A percentile compares a stretch with the other conserved stretches of the same genome.
Conservation (phyloP, 1,140 invertebrate species). For the Brachionus angularis region DNA sequence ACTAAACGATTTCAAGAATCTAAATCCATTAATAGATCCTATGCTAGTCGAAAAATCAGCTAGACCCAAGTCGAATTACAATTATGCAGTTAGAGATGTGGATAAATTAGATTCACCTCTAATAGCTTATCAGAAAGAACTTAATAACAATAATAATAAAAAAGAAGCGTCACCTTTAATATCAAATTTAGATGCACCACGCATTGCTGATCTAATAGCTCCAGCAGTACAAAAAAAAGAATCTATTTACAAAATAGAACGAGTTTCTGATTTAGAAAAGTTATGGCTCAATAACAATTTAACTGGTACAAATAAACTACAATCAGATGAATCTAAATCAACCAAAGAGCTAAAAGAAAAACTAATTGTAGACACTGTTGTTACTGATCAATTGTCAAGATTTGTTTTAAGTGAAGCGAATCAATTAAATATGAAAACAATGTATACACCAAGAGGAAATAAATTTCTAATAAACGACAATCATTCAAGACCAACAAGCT, state of each 20-base stretch:
- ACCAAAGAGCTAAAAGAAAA: conserved; percentile 18
- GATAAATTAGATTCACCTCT: not conserved
- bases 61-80: conserved; percentile 7
- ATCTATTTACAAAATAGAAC: not conserved
- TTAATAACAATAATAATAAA: not conserved
- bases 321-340: not conserved
- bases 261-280: conserved; percentile 36
- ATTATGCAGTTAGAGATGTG: not conserved
- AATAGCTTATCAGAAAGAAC: conserved; percentile 8
- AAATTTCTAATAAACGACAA: conserved; percentile 8
- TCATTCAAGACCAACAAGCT: conserved; percentile 29
- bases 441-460: conserved; percentile 10
- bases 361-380: conserved; percentile 24
- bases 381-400: conserved; percentile 27
- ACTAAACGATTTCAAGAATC: not conserved
- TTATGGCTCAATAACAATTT: conserved; percentile 21
- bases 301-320: not conserved
- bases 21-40: conserved; percentile 5
- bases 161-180: not conserved
- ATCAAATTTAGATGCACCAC: conserved; percentile 12
- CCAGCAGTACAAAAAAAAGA: conserved; percentile 17
- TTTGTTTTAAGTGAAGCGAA: not conserved
- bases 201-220: not conserved
- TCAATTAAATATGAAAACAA: not conserved
- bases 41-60: conserved; percentile 17